Percentiles rank a stretch among this genome's conserved stretches.
Conservation (phyloP, 2,113 vertebrate genomes). For the Calyptommatus sinebrachiatus region DNA sequence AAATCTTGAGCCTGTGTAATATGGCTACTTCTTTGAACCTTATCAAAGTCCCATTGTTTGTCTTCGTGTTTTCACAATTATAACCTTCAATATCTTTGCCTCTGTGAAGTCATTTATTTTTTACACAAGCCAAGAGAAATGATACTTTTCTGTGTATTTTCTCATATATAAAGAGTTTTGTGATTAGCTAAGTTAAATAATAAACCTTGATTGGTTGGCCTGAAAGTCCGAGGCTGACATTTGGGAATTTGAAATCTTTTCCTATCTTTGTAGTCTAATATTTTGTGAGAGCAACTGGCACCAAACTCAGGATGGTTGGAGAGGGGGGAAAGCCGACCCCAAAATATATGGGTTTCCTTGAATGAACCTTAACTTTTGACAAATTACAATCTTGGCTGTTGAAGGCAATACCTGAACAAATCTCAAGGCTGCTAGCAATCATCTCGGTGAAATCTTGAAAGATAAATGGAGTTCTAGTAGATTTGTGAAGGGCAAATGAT, state of each 20-base stretch:
- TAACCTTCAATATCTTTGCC: no score
- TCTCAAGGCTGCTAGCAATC: conserved; percentile 15
- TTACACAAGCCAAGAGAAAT: neutral
- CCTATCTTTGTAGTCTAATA: neutral
- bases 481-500: conserved; percentile 21
- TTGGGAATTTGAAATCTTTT: conserved; percentile 7
- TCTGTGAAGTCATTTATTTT: no score
- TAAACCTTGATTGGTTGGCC: neutral
- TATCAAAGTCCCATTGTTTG: no score
- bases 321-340: neutral
- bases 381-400: conserved; percentile 13
- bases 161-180: conserved; percentile 6
- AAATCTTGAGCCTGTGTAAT: no score
- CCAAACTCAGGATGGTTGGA: neutral
- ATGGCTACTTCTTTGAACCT: no score
- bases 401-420: conserved; percentile 20
- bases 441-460: conserved; percentile 19
- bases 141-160: neutral
- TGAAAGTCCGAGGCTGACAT: neutral
- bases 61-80: no score
- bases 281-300: neutral
- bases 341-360: conserved; percentile 10
- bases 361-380: conserved; percentile 18
- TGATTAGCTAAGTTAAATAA: neutral
- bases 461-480: conserved; percentile 10